These are phyloP conservation scores for Limnephilus auricula DNA, from an alignment of 2,888 invertebrate species.

Conservation along the genomic window DNA sequence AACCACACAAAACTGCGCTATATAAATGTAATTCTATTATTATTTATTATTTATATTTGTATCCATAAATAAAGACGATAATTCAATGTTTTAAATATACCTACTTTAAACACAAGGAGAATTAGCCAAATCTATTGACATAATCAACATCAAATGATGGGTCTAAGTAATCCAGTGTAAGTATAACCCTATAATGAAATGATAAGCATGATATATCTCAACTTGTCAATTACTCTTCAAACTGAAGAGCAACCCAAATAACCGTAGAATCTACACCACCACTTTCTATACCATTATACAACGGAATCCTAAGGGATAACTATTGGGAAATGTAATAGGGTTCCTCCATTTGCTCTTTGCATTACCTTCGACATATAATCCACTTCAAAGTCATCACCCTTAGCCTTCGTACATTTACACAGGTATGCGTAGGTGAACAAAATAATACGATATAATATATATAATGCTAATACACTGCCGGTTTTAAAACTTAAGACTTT, in stretches of 20 bases:
- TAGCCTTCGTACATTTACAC: background rate
- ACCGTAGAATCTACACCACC: background rate
- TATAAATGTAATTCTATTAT: too few relatives aligned
- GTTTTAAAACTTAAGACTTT: background rate
- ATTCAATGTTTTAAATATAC: too few relatives aligned
- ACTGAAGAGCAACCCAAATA: conserved; percentile 32
- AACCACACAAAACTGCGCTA: too few relatives aligned
- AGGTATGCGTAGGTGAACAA: background rate
- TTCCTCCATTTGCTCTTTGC: conserved; percentile 27
- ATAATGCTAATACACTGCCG: background rate
- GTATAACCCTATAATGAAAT: background rate
- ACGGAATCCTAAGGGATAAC: conserved; percentile 29
- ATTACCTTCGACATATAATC: conserved; percentile 25
- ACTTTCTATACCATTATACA: background rate
- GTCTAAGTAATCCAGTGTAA: background rate
- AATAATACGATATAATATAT: too few relatives aligned
- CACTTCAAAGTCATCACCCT: conserved; percentile 69
- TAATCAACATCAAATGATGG: background rate
- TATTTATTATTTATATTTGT: too few relatives aligned
- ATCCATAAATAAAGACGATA: too few relatives aligned
- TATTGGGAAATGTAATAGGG: conserved; percentile 3
- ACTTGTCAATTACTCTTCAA: conserved; percentile 27
- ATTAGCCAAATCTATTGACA: background rate
- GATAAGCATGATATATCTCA: conserved; percentile 3
- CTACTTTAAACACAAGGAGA: background rate